Evolutionary conservation across 1,140 invertebrate species (phyloP).

Genomic region (Periplaneta americana): DNA sequence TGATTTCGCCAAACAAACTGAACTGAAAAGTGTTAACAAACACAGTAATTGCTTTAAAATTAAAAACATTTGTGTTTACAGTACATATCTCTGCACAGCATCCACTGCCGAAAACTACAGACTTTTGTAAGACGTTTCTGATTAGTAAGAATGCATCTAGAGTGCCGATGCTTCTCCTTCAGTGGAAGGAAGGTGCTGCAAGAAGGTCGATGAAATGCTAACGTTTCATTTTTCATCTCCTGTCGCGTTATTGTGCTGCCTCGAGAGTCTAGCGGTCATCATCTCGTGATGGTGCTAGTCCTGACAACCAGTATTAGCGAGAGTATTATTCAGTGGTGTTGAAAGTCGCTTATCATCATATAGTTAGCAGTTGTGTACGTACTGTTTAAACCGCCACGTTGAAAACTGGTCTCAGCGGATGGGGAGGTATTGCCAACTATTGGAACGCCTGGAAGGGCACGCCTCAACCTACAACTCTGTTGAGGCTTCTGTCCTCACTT

Average conservation of each 20-base stretch:
- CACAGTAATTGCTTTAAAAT: no score
- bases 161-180: background rate
- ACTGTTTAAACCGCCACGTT: background rate
- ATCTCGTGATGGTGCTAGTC: background rate
- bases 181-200: background rate
- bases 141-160: background rate
- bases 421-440: background rate
- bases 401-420: background rate
- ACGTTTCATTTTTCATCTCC: background rate
- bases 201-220: background rate
- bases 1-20: no score
- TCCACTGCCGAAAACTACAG: background rate
- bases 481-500: no score
- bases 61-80: no score
- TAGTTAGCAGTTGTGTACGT: background rate
- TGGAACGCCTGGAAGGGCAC: background rate
- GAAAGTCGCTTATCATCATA: background rate
- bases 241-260: background rate
- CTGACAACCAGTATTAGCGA: background rate
- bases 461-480: no score
- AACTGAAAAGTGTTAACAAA: no score
- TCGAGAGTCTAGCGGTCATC: background rate
- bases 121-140: background rate
- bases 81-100: no score
- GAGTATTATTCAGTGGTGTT: background rate